These are phyloP conservation scores for Piaya cayana DNA, from an alignment of 2,113 vertebrate genomes.

Conservation along the genomic window DNA sequence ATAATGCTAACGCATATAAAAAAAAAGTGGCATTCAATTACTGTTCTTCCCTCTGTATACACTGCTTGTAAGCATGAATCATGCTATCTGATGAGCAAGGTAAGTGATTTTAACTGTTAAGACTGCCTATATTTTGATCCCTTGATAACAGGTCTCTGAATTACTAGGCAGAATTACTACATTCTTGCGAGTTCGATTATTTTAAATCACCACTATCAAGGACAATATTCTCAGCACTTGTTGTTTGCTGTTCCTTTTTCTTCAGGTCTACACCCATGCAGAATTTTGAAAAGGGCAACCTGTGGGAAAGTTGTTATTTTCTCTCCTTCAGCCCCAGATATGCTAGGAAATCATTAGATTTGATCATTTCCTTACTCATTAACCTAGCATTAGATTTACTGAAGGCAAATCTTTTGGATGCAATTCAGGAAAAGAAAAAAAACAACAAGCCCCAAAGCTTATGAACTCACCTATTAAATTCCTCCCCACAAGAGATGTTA, in stretches of 20 bases:
- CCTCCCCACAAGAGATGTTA: not conserved
- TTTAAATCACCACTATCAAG: not conserved
- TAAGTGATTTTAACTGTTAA: not conserved
- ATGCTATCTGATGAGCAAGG: not conserved
- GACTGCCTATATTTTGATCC: not conserved
- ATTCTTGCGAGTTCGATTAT: not conserved
- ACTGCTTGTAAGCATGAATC: not conserved
- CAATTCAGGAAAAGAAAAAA: not conserved
- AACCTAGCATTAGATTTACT: conserved; percentile 26
- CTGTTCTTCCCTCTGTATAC: not conserved
- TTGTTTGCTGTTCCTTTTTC: not conserved
- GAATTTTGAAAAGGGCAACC: conserved; percentile 9
- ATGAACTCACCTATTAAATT: not conserved
- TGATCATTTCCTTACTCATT: conserved; percentile 39
- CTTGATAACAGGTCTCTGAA: conserved; percentile 7
- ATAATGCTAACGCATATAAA: not conserved
- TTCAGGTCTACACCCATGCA: not conserved
- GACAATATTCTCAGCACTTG: not conserved
- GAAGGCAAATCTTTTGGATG: conserved; percentile 7
- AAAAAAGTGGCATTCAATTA: not conserved
- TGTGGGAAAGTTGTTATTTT: conserved; percentile 28
- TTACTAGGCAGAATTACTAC: not conserved
- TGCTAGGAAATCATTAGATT: conserved; percentile 41
- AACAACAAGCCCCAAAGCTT: not conserved
- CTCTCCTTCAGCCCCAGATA: not conserved